phyloP scores from a whole-genome alignment of 2,888 invertebrate species.

The Alitta virens region DNA sequence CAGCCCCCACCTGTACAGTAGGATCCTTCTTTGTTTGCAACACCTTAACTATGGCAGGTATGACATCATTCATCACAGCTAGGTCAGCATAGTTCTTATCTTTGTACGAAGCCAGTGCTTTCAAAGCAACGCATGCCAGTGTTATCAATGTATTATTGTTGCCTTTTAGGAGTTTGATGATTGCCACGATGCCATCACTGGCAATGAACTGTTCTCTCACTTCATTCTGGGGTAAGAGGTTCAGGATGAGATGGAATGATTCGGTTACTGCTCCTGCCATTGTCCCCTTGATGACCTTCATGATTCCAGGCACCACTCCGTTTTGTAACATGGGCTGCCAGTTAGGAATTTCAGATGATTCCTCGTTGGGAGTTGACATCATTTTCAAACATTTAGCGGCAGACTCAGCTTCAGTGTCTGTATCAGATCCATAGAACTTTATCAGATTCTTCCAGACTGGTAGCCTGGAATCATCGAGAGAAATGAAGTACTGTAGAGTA shows the following conservation, averaged over 20 bases:
- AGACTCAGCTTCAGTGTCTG: slow-evolving; percentile 46
- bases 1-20: slow-evolving; percentile 42
- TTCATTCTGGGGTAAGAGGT: slow-evolving; percentile 40
- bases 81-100: slow-evolving; percentile 41
- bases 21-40: slow-evolving; percentile 37
- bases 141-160: slow-evolving; percentile 35
- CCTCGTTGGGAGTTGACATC: slow-evolving; percentile 37
- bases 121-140: slow-evolving; percentile 41
- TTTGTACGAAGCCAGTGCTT: slow-evolving; percentile 35
- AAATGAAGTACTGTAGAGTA: slow-evolving; percentile 45
- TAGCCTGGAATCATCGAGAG: slow-evolving; percentile 37
- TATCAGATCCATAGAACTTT: slow-evolving; percentile 42
- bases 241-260: slow-evolving; percentile 42
- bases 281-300: slow-evolving; percentile 43
- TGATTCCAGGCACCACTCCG: slow-evolving; percentile 43
- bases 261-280: slow-evolving; percentile 42
- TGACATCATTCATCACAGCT: slow-evolving; percentile 41
- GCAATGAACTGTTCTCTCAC: slow-evolving; percentile 44
- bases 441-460: slow-evolving; percentile 51
- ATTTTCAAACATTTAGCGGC: slow-evolving; percentile 44
- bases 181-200: slow-evolving; percentile 37
- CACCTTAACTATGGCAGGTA: slow-evolving; percentile 42
- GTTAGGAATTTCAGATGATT: slow-evolving; percentile 31
- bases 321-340: slow-evolving; percentile 43
- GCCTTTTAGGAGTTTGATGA: slow-evolving; percentile 43